Conservation (phyloP, 2,113 vertebrate genomes). For the Microcebus murinus region DNA sequence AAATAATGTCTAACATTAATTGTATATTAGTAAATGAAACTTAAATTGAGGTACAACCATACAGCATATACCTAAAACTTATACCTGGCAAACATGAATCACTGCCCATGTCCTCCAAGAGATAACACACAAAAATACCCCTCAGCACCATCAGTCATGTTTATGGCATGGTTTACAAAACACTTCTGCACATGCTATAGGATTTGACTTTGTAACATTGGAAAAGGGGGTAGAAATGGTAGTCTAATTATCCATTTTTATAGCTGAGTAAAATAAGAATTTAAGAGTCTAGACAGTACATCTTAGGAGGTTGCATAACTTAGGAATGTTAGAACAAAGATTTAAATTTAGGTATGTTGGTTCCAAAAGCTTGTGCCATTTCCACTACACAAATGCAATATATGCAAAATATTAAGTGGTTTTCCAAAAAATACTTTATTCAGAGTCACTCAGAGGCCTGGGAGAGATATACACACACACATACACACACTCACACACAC, state of each 20-base stretch:
- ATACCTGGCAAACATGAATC: not conserved
- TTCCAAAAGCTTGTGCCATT: not conserved
- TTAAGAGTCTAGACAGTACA: not conserved
- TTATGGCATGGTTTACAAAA: not conserved
- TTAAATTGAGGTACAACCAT: not conserved
- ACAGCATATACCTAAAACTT: not conserved
- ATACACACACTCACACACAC: too few relatives aligned
- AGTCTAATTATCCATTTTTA: not conserved
- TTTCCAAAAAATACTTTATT: not conserved
- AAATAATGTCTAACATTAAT: not conserved
- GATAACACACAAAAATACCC: not conserved
- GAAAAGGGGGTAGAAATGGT: not conserved
- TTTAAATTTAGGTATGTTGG: conserved; percentile 17
- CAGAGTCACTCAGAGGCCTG: not conserved
- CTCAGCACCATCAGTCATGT: not conserved
- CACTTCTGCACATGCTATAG: not conserved
- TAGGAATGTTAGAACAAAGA: not conserved
- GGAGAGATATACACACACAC: not conserved
- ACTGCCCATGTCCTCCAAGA: not conserved
- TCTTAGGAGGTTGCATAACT: not conserved
- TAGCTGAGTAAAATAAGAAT: conserved; percentile 7
- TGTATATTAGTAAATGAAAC: not conserved
- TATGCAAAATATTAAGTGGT: not conserved
- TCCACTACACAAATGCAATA: not conserved
- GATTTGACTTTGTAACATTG: not conserved